Evolutionary conservation across 2,113 vertebrate genomes (phyloP).

Genomic region (Strigops habroptila): DNA sequence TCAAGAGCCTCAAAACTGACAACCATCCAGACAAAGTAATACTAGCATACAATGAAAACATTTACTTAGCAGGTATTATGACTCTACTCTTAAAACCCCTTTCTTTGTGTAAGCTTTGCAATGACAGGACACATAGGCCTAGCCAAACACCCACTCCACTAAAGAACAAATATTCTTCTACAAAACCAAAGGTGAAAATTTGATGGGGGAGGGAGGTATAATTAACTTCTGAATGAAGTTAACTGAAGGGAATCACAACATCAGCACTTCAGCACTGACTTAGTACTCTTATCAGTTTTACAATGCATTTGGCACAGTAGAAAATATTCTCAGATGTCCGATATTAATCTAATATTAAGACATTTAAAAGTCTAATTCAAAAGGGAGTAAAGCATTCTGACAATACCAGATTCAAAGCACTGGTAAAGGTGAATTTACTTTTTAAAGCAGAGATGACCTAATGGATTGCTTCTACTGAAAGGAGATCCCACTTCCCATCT

Average conservation of each 20-base stretch:
- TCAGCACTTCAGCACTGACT: background rate
- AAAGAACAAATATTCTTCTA: background rate
- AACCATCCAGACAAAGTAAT: background rate
- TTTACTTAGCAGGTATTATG: background rate
- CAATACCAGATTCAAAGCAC: background rate
- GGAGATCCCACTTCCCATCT: background rate
- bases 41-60: background rate
- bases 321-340: background rate
- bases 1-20: background rate
- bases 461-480: background rate
- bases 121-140: background rate
- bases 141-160: background rate
- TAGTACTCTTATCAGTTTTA: background rate
- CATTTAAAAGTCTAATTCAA: background rate
- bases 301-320: background rate
- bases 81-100: background rate
- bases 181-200: background rate
- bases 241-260: background rate
- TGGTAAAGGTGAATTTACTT: background rate
- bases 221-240: background rate
- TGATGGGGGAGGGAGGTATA: background rate
- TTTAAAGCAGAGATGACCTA: background rate
- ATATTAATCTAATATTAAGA: background rate
- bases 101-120: background rate
- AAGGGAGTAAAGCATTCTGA: background rate